A percentile compares a stretch with the other conserved stretches of the same genome.
Conservation (phyloP, 92 coral and sea anemone species). For the Scolanthus callimorphus region DNA sequence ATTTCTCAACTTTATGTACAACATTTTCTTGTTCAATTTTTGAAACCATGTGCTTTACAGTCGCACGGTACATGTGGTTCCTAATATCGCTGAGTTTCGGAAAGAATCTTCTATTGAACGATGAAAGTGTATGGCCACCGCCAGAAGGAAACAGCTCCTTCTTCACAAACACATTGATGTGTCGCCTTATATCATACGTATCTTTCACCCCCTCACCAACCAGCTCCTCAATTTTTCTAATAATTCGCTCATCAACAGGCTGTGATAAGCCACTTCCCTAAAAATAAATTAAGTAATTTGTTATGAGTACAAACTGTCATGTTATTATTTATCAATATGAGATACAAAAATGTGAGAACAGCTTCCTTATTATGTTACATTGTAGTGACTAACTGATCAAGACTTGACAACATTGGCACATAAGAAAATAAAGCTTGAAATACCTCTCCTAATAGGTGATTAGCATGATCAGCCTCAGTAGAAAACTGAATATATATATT, state of each 20-base stretch:
- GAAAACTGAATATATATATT: neutral
- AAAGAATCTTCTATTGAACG: constrained; percentile 19
- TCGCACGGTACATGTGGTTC: constrained; percentile 45
- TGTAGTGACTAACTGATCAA: too few relatives aligned
- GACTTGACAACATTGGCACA: neutral
- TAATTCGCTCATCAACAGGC: constrained; percentile 20
- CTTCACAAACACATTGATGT: constrained; percentile 25
- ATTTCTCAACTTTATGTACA: too few relatives aligned
- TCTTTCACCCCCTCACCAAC: constrained; percentile 42
- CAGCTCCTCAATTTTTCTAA: constrained; percentile 32
- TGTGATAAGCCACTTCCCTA: constrained; percentile 38
- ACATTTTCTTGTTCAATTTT: constrained; percentile 41
- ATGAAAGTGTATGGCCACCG: constrained; percentile 12
- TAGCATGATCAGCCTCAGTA: neutral
- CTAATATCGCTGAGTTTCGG: constrained; percentile 16
- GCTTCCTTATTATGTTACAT: too few relatives aligned
- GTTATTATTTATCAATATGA: too few relatives aligned
- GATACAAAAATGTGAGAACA: too few relatives aligned
- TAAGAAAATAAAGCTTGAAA: neutral
- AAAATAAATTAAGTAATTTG: neutral
- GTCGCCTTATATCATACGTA: constrained; percentile 53
- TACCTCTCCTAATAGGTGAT: neutral
- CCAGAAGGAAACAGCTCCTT: constrained; percentile 31
- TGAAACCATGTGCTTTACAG: constrained; percentile 6
- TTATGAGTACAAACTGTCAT: too few relatives aligned